Percentiles rank a stretch among this genome's conserved stretches.
phyloP scores from a whole-genome alignment of 2,888 invertebrate genomes.

The Asteroscopus sphinx region DNA sequence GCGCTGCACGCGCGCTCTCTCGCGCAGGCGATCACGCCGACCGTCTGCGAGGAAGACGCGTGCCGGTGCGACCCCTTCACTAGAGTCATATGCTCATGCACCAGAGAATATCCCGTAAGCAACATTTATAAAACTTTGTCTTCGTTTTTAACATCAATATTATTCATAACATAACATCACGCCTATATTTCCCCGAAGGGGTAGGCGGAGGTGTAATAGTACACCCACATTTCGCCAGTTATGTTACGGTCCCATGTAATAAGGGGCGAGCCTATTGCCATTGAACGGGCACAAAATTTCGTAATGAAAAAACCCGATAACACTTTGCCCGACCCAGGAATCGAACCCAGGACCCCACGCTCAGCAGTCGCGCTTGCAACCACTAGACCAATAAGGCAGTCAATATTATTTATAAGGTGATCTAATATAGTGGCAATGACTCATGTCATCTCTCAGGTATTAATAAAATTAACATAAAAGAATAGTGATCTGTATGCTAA shows the following conservation, averaged over 20 bases:
- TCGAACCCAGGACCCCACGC: no score
- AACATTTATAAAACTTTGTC: slow-evolving; percentile 4
- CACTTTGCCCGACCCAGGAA: no score
- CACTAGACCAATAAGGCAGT: no score
- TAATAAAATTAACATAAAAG: slow-evolving; percentile 34
- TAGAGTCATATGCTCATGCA: slow-evolving; percentile 90
- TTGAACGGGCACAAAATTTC: no score
- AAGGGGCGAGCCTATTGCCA: no score
- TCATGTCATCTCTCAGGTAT: slow-evolving; percentile 30
- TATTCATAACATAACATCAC: no score
- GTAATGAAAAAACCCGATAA: no score
- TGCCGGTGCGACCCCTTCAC: slow-evolving; percentile 90
- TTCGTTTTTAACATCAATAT: background rate
- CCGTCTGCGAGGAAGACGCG: slow-evolving; percentile 87
- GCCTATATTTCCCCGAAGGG: no score
- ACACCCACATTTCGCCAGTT: no score
- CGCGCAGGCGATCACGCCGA: slow-evolving; percentile 75
- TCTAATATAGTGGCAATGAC: slow-evolving; percentile 25
- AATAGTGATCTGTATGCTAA: slow-evolving; percentile 27
- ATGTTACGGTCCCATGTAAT: no score
- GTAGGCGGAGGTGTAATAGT: no score
- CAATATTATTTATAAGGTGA: slow-evolving; percentile 14
- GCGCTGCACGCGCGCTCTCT: slow-evolving; percentile 69
- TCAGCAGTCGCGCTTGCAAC: no score
- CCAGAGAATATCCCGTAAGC: slow-evolving; percentile 82